Base-by-base conservation (phyloP, 1,140 invertebrate species). In the Araneus ventricosus region DNA sequence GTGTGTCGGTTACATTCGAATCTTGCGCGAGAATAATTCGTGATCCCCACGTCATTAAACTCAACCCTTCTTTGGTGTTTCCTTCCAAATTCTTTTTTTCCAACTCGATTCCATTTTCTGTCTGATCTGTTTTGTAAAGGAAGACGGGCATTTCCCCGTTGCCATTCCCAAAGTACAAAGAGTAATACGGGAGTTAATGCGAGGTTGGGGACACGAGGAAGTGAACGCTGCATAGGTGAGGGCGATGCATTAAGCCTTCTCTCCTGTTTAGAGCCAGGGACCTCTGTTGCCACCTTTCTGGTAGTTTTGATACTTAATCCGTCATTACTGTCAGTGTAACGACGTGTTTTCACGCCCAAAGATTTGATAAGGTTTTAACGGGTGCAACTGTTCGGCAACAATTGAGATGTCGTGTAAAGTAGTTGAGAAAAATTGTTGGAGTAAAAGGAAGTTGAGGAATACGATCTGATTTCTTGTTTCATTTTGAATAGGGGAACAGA, bases 111-210 rank as follows among this genome's bases (percentile, higher is more conserved):
- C 67, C 67, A 34, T 75, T 30, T 75, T 34, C 30, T 75, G 30
- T 20, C 67, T 30, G 30, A 34, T 75, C 67, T 75, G 67, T 75
- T 75, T 75, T 75, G 67, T 75, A 34, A 27, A 67, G 30, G 67
- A 75, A 34, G 30, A 52, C 45, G 14, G 45, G 45, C 45, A 52
- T 52, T 52, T 52, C 45, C 45, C 45, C 45, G 45, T 52, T 52
- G 45, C 45, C 45, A 52, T 52, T 52, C 45, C 45, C 30, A 17
- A 7, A 8, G 30, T 30, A 75, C 63, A 67, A 67, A 67, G 63
- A 27, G 63, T 67, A 67, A 67, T 67, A 67, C 67, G 30, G 67
- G 67, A 75, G 67, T 75, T 75, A 75, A 75, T 75, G 10, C 27
- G 30, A 10, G 67, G 67, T 30, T 75, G 67, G 30, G 67, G 17